phyloP scores from a whole-genome alignment of 1,140 invertebrate genomes.

The Camponotus pennsylvanicus region DNA sequence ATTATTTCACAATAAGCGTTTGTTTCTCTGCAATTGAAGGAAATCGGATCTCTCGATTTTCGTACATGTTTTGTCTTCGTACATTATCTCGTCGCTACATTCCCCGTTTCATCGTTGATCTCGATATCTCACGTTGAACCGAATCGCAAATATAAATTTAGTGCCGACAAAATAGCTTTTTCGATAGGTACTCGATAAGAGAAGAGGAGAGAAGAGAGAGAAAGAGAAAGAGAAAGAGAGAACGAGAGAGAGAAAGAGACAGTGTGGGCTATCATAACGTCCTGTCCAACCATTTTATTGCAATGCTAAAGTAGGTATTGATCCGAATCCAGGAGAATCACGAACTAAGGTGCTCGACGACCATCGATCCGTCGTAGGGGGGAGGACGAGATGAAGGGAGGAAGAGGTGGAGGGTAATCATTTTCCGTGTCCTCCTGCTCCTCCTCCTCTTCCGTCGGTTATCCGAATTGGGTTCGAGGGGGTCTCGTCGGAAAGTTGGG shows the following conservation, averaged over 20 bases:
- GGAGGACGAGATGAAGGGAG: constrained; percentile 62
- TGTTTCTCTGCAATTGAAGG: background rate
- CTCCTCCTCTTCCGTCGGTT: constrained; percentile 73
- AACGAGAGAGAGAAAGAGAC: background rate
- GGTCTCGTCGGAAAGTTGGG: constrained; percentile 77
- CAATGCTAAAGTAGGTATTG: constrained; percentile 77
- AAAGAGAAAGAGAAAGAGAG: constrained; percentile 55
- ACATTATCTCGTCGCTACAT: background rate
- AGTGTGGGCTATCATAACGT: constrained; percentile 72
- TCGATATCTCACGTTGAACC: constrained; percentile 56
- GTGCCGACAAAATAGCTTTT: constrained; percentile 68
- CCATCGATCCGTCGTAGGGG: constrained; percentile 75
- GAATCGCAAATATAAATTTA: constrained; percentile 73
- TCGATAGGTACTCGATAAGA: constrained; percentile 73
- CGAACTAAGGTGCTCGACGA: constrained; percentile 77
- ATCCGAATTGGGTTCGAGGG: constrained; percentile 79
- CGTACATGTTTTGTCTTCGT: background rate
- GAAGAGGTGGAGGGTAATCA: constrained; percentile 72
- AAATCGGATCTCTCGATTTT: constrained; percentile 21
- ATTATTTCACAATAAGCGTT: constrained; percentile 37
- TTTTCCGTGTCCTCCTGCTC: constrained; percentile 69
- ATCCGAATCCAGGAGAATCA: constrained; percentile 77
- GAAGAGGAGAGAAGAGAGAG: constrained; percentile 27
- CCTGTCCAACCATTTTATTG: constrained; percentile 77
- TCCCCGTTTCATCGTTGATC: constrained; percentile 35